These are phyloP conservation scores for Tyrannus savana DNA, from an alignment of 2,113 vertebrate genomes.

Conservation along the genomic window DNA sequence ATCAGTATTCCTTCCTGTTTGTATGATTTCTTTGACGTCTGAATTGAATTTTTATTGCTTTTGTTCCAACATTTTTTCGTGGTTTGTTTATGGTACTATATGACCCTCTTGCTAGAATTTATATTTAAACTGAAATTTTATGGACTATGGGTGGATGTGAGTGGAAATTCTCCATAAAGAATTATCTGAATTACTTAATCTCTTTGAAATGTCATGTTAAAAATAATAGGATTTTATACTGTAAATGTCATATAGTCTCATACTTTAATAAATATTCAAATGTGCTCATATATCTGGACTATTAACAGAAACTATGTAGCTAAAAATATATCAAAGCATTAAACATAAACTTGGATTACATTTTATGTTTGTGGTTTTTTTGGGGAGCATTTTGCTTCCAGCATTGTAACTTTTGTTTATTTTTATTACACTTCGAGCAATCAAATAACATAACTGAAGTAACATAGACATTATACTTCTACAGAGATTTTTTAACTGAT, in stretches of 20 bases:
- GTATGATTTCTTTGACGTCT: neutral
- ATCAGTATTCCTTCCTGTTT: neutral
- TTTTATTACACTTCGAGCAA: neutral
- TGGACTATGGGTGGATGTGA: neutral
- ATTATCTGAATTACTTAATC: neutral
- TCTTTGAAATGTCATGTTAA: neutral
- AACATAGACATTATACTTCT: neutral
- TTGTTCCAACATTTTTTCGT: neutral
- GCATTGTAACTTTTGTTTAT: neutral
- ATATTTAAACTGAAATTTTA: neutral
- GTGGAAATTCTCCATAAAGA: neutral
- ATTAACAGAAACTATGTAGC: neutral
- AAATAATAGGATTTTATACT: neutral
- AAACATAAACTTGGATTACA: neutral
- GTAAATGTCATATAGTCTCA: neutral
- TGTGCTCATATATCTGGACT: neutral
- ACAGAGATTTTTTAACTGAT: neutral
- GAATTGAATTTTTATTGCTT: neutral
- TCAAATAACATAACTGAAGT: neutral
- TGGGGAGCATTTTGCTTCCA: neutral
- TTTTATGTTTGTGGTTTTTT: neutral
- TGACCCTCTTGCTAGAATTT: neutral
- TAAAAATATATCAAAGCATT: neutral
- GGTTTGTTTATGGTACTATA: neutral
- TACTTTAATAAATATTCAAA: neutral